Base-by-base conservation (phyloP, 1,140 invertebrate genomes). In the Physella acuta region DNA sequence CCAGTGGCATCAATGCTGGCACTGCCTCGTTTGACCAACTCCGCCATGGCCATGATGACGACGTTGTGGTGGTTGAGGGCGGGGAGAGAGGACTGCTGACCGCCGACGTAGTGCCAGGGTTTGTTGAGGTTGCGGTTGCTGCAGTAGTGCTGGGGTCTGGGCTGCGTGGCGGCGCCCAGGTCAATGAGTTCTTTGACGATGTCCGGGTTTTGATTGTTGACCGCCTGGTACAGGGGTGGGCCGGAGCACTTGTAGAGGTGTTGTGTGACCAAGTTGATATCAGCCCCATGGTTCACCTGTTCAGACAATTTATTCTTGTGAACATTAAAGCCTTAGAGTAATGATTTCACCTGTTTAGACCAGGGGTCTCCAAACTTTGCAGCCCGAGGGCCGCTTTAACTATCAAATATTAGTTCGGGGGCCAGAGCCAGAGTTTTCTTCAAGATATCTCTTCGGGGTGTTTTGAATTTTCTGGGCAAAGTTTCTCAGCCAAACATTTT, bases 191-290 rank as follows among this genome's bases (percentile, higher is more conserved):
- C 33, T 24, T 67, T 24, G 26, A 67, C 55, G 5, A 67, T 36
- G 34, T 14, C 33, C 5, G 39, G 17, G 65, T 67, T 67, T 39
- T 67, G 65, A 26, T 67, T 67, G 53, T 58, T 67, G 52, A 67
- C 51, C 3, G 65, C 65, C 53, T 37, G 52, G 53, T 67, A 67
- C 3, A 67, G 65, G 24, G 65, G 65, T 24, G 65, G 65, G 3
- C 65, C 65, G 3, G 34, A 58, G 31, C 65, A 67, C 16, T 58
- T 39, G n/a, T 39, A 58, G 20, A n/a, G 33, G 26, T 56, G 53
- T 3, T 26, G n/a, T 20, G 44, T 53, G 2, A 67, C 26, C 31
- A 56, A 34, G 51, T 67, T 67, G 2, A 67, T 58, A 30, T 67
- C 65, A 8, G 65, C 65, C 4, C 65, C 65, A 24, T 67, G 53